Evolutionary conservation across 2,888 invertebrate species (phyloP).

Genomic region (Acholoe squamosa): DNA sequence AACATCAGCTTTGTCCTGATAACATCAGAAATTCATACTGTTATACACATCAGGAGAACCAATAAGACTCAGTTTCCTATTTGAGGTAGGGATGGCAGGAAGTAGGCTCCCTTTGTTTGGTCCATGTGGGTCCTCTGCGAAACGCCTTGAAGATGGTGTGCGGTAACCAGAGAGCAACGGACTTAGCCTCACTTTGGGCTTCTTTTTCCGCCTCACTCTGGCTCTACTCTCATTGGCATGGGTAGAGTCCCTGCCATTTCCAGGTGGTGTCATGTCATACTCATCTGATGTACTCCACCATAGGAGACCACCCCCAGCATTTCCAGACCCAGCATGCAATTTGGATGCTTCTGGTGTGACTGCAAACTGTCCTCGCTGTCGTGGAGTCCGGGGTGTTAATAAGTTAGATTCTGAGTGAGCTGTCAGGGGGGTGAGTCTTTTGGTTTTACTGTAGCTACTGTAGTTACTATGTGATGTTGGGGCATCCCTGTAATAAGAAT

Average conservation of each 20-base stretch:
- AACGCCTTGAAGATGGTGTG: not conserved
- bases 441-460: constrained; percentile 7
- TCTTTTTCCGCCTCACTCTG: constrained; percentile 14
- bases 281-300: constrained; percentile 34
- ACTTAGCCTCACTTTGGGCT: constrained; percentile 36
- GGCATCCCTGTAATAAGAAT: not conserved
- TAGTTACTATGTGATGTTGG: constrained; percentile 49
- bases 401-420: not conserved
- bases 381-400: not conserved
- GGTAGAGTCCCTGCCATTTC: not conserved
- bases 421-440: not conserved
- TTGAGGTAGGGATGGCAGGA: not conserved
- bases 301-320: not conserved
- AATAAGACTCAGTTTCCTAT: constrained; percentile 1
- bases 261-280: constrained; percentile 27
- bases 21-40: not conserved
- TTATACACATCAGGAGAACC: constrained; percentile 14
- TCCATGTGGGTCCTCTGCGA: not conserved
- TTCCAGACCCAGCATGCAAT: not conserved
- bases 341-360: not conserved
- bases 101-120: not conserved
- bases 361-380: not conserved
- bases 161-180: constrained; percentile 40
- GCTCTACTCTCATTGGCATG: not conserved
- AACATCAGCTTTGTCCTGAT: too few species aligned